A percentile compares a stretch with the other conserved stretches of the same genome.
phyloP scores from a whole-genome alignment of 2,113 vertebrate species.

The Ophthalmolycus amberensis region DNA sequence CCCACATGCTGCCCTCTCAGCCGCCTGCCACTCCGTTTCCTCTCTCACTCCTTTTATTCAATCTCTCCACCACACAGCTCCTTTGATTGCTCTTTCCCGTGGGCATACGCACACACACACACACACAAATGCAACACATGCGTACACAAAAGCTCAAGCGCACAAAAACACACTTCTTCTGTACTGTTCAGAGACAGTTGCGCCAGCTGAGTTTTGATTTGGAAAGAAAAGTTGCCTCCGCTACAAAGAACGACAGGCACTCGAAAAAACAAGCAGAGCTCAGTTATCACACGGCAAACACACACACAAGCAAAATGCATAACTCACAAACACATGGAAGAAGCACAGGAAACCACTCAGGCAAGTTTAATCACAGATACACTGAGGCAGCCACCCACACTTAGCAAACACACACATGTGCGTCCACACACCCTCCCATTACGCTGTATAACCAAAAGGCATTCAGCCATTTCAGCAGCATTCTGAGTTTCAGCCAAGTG shows the following conservation, averaged over 20 bases:
- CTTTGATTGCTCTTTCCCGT: conserved; percentile 69
- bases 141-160: conserved; percentile 38
- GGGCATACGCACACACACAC: conserved; percentile 44
- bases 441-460: conserved; percentile 78
- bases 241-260: conserved; percentile 74
- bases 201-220: conserved; percentile 73
- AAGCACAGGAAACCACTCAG: conserved; percentile 39
- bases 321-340: conserved; percentile 58
- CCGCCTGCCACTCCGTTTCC: conserved; percentile 72
- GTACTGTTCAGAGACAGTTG: conserved; percentile 55
- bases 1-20: conserved; percentile 74
- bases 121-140: conserved; percentile 26
- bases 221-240: conserved; percentile 69
- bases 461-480: conserved; percentile 76
- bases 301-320: conserved; percentile 40
- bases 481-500: conserved; percentile 77
- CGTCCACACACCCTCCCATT: conserved; percentile 65
- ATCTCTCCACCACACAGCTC: conserved; percentile 61
- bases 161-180: conserved; percentile 47
- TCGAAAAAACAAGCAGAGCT: conserved; percentile 51
- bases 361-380: conserved; percentile 62
- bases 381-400: conserved; percentile 60
- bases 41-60: conserved; percentile 63
- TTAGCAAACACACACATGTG: conserved; percentile 48
- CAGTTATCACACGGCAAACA: conserved; percentile 46